Percentiles rank a stretch among this genome's conserved stretches.
These are phyloP conservation scores for Protaetia brevitarsis DNA, from an alignment of 1,140 invertebrate species.

Conservation along the genomic window DNA sequence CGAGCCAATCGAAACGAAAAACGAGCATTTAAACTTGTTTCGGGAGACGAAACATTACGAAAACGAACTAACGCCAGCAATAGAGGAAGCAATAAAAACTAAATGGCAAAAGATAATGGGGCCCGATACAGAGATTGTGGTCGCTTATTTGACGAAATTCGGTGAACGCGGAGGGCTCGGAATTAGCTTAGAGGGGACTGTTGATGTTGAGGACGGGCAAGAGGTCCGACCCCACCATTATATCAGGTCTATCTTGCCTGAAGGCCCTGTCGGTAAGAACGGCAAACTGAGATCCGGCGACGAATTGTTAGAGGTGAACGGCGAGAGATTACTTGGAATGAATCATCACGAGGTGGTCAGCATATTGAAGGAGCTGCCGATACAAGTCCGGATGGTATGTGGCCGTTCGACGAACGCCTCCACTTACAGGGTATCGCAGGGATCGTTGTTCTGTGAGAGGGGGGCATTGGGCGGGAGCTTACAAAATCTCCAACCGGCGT, in stretches of 20 bases:
- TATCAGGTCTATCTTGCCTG: conserved; percentile 86
- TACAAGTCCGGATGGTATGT: conserved; percentile 92
- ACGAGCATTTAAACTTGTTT: conserved; percentile 30
- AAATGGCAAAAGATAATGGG: conserved; percentile 85
- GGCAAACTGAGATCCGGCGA: conserved; percentile 80
- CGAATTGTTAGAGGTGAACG: conserved; percentile 94
- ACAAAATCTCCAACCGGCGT: conserved; percentile 74
- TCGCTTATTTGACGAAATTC: conserved; percentile 83
- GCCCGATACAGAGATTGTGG: conserved; percentile 81
- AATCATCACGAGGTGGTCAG: conserved; percentile 95
- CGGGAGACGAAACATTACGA: conserved; percentile 27
- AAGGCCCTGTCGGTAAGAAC: conserved; percentile 91
- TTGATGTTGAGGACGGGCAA: conserved; percentile 87
- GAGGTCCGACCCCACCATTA: conserved; percentile 93
- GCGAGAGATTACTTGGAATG: conserved; percentile 88
- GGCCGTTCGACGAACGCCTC: conserved; percentile 59
- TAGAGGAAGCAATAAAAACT: conserved; percentile 72
- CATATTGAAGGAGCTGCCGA: conserved; percentile 91
- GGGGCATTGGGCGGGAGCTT: conserved; percentile 67
- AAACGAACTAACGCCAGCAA: conserved; percentile 61
- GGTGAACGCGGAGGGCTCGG: conserved; percentile 86
- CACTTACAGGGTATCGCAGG: conserved; percentile 39
- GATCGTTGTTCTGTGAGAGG: conserved; percentile 38
- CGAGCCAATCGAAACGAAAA: conserved; percentile 35
- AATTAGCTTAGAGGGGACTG: conserved; percentile 94